Base-by-base conservation (phyloP, 2,888 invertebrate genomes). In the Stenurella melanura region DNA sequence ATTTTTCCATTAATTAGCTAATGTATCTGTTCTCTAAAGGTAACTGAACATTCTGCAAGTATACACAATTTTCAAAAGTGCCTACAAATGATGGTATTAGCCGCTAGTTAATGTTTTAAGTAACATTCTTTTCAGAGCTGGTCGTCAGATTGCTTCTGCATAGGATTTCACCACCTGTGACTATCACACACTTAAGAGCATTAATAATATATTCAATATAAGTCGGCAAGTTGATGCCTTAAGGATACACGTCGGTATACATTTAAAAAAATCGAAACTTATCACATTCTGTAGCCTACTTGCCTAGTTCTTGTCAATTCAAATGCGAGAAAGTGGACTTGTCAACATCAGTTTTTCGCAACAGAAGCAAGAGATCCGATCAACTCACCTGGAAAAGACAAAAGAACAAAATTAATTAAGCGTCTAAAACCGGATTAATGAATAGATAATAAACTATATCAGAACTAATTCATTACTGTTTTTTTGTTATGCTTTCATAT, bases 351-450 rank as follows among this genome's bases (percentile, higher is more conserved):
- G 56, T 57, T 30, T 56, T 68, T 26, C 54, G 21, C 21, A 30
- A 19, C 54, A 19, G 19, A 68, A 68, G 26, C 30, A n/a, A 12
- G 15, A 34, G 26, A 21, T 17, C 9, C n/a, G 10, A 61, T 61
- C 30, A 57, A 68, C 68, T 68, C 57, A 68, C 68, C 68, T 68
- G 68, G 56, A 72, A 72, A 72, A 72, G 50, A 72, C 18, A 72
- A 72, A 50, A 30, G 30, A 68, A 68, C 50, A 17, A 26, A 67
- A 30, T 61, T 61, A 30, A 30, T 61, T 61, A 61, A 61, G 10
- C 61, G 21, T 15, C 15, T 57, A 19, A 19, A 57, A 57, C 42
- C 42, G 4, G 50, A n/a, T n/a, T 50, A n/a, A 50, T 50, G 12
- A 50, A n/a, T 17, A n/a, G n/a, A 15, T 1, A 1, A 50, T n/a